Evolutionary conservation across 1,140 invertebrate genomes (phyloP), one percentile per base, ranked within the genome.

Genomic region (Adoxophyes honmai): DNA sequence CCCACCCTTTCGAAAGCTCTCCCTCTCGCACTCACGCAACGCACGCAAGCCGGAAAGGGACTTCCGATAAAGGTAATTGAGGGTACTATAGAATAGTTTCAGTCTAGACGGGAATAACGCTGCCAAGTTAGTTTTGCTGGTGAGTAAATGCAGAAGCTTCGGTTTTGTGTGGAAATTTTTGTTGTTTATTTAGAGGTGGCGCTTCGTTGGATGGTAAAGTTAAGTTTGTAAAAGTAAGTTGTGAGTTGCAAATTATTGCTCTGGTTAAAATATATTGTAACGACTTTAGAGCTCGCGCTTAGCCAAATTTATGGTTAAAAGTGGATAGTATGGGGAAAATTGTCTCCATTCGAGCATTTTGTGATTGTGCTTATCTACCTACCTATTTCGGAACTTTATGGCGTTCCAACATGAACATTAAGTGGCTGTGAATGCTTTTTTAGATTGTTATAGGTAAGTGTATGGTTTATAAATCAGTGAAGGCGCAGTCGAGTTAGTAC

Each of bases 31-130:
- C 70, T 57, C 55, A 28, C 9, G 13, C n/a, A 34, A 21, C 21
- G 38, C 33, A 8, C 11, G 21, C 37, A 61, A 8, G 75, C 28
- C 7, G 60, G 67, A 79, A 28, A 57, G 71, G 63, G 70, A 81
- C 28, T 37, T 44, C 37, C 10, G 58, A 62, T 62, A 70, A 78
- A 75, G 71, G 80, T 83, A 81, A 88, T 83, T 84, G 81, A 82
- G 78, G 78, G 80, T 75, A 83, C 84, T 88, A 80, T 70, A 70
- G 73, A 83, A 85, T 86, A 88, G 82, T 88, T 88, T 83, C 62
- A 85, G 85, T 86, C 82, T 88, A 88, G 85, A 88, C 85, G 69
- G 69, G 73, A 60, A 69, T 48, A 48, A 14, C 21, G 21, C 42
- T 48, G 42, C 42, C 42, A 48, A 33, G 13, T n/a, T 34, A 53